Evolutionary conservation across 1,140 invertebrate species (phyloP).

Genomic region (Diuraphis noxia): DNA sequence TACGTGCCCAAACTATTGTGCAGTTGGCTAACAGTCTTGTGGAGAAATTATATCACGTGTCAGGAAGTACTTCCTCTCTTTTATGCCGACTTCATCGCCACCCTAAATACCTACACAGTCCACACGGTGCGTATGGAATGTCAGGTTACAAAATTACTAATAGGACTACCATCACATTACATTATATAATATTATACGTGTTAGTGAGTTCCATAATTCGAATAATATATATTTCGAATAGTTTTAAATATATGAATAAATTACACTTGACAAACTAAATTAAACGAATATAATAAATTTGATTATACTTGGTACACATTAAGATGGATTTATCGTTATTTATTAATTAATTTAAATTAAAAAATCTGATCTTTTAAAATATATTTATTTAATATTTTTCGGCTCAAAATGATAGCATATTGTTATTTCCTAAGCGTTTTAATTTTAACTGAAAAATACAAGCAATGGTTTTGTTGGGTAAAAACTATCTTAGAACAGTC

Average conservation of each 20-base stretch:
- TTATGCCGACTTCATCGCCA: conserved; percentile 52
- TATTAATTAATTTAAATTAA: not conserved
- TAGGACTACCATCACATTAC: not conserved
- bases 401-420: not conserved
- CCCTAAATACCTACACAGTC: conserved; percentile 46
- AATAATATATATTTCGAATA: not conserved
- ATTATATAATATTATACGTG: not conserved
- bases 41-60: conserved; percentile 54
- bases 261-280: not conserved
- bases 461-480: not conserved
- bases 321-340: not conserved
- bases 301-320: not conserved
- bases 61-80: conserved; percentile 53
- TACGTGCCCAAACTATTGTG: conserved; percentile 40
- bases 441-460: not conserved
- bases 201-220: not conserved
- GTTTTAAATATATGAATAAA: not conserved
- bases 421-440: not conserved
- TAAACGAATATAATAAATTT: not conserved
- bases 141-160: conserved; percentile 30
- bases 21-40: conserved; percentile 49
- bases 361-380: not conserved
- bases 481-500: not conserved
- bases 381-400: not conserved
- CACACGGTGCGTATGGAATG: conserved; percentile 17